phyloP scores from a whole-genome alignment of 2,888 invertebrate genomes.

The Girardia tigrina region DNA sequence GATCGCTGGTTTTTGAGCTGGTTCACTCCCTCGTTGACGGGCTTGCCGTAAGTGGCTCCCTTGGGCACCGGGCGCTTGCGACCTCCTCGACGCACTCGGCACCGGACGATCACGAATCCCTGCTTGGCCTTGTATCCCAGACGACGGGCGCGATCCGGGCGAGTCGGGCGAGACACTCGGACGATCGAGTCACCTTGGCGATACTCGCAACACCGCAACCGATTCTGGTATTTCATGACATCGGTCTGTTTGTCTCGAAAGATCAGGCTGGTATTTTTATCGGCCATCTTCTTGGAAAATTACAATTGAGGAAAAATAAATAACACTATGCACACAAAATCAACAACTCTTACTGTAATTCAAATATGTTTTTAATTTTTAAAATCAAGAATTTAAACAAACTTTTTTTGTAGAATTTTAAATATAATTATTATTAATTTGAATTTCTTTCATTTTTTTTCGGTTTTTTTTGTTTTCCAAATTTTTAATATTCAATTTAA shows the following conservation, averaged over 20 bases:
- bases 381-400: background rate
- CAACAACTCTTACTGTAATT: background rate
- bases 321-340: background rate
- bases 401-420: too few species aligned
- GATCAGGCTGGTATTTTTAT: conserved; percentile 97
- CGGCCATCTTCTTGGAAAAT: conserved; percentile 99
- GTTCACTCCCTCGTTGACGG: conserved; percentile 95
- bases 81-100: conserved; percentile 91
- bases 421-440: too few species aligned
- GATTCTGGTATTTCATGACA: conserved; percentile 86
- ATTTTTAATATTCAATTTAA: too few species aligned
- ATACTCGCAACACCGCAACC: conserved; percentile 93
- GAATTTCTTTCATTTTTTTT: too few species aligned
- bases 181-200: conserved; percentile 89
- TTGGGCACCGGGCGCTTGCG: conserved; percentile 96
- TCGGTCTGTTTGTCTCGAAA: conserved; percentile 99
- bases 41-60: conserved; percentile 81
- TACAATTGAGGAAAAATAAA: too few species aligned
- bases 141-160: conserved; percentile 93
- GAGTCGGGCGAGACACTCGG: conserved; percentile 78
- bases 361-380: background rate
- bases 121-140: conserved; percentile 93
- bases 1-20: conserved; percentile 87
- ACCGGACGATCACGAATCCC: conserved; percentile 89
- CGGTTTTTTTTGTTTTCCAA: too few species aligned